phyloP scores from a whole-genome alignment of 2,797 vertebrate species.

The Pempheris klunzingeri region DNA sequence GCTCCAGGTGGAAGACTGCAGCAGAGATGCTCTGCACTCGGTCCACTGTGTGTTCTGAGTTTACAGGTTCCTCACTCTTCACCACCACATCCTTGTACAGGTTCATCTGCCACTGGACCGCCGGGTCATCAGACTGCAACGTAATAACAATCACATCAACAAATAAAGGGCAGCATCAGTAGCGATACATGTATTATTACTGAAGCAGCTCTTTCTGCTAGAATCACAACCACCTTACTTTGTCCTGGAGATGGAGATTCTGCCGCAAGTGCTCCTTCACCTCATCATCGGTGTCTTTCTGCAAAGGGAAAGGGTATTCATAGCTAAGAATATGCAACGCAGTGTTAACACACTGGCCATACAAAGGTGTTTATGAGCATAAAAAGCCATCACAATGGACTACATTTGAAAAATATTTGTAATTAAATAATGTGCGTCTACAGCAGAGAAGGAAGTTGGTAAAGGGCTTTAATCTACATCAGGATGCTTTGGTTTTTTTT shows the following conservation, averaged over 20 bases:
- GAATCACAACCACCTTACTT: constrained; percentile 82
- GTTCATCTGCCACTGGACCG: constrained; percentile 97
- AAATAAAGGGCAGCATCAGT: background rate
- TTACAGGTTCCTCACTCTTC: constrained; percentile 88
- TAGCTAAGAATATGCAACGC: constrained; percentile 8
- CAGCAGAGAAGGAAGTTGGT: background rate
- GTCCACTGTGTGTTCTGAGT: constrained; percentile 90
- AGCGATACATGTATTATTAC: no score
- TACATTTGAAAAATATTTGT: background rate
- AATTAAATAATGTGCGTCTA: background rate
- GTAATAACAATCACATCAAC: constrained; percentile 9
- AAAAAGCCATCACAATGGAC: background rate
- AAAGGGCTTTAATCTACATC: background rate
- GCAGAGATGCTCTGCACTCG: constrained; percentile 97
- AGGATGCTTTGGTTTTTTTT: background rate
- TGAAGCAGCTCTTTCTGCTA: background rate
- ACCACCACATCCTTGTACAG: constrained; percentile 94
- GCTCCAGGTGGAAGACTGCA: constrained; percentile 95
- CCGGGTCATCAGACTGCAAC: constrained; percentile 93
- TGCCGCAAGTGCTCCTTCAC: constrained; percentile 94
- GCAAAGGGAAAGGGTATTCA: constrained; percentile 35
- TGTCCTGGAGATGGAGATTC: constrained; percentile 96
- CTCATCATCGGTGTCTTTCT: constrained; percentile 99
- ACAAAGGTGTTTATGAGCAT: background rate
- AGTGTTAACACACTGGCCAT: background rate